Percentiles rank a stretch among this genome's conserved stretches.
These are phyloP conservation scores for Leptopilina clavipes DNA, from an alignment of 1,140 invertebrate genomes.

Conservation along the genomic window DNA sequence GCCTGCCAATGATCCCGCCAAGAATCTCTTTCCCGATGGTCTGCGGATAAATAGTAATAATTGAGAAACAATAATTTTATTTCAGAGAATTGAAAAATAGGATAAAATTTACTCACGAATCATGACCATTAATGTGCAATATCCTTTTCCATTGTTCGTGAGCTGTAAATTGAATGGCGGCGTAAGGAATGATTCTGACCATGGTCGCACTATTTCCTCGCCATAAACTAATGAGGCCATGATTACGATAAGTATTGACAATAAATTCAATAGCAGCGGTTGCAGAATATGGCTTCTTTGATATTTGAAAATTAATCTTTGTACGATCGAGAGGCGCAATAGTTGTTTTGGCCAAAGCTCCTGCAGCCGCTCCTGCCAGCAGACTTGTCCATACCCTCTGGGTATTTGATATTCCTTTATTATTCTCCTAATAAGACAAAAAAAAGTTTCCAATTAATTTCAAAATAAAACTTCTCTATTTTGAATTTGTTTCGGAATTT, in stretches of 20 bases:
- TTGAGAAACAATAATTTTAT: background rate
- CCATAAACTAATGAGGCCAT: slow-evolving; percentile 92
- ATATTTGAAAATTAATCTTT: slow-evolving; percentile 98
- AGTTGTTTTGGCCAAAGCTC: slow-evolving; percentile 94
- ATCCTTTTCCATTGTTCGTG: slow-evolving; percentile 97
- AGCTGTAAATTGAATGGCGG: slow-evolving; percentile 96
- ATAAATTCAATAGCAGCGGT: slow-evolving; percentile 87
- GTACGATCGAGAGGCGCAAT: slow-evolving; percentile 98
- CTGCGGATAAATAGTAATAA: too few relatives aligned
- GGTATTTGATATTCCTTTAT: slow-evolving; percentile 68
- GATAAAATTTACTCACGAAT: slow-evolving; percentile 79
- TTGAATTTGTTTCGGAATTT: background rate
- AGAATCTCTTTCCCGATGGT: slow-evolving; percentile 76
- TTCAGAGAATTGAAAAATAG: background rate
- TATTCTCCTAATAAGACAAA: slow-evolving; percentile 44
- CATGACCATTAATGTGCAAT: slow-evolving; percentile 81
- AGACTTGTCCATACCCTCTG: slow-evolving; percentile 82
- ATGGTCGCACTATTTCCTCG: slow-evolving; percentile 98
- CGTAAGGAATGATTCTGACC: slow-evolving; percentile 96
- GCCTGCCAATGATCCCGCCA: slow-evolving; percentile 95
- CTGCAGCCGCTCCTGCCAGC: slow-evolving; percentile 89
- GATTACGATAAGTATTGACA: slow-evolving; percentile 79
- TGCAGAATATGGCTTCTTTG: slow-evolving; percentile 87
- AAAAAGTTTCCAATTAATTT: slow-evolving; percentile 40
- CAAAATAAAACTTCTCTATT: too few relatives aligned